A percentile compares a stretch with the other conserved stretches of the same genome.
phyloP scores from a whole-genome alignment of 2,888 invertebrate genomes.

The Muscina levida region DNA sequence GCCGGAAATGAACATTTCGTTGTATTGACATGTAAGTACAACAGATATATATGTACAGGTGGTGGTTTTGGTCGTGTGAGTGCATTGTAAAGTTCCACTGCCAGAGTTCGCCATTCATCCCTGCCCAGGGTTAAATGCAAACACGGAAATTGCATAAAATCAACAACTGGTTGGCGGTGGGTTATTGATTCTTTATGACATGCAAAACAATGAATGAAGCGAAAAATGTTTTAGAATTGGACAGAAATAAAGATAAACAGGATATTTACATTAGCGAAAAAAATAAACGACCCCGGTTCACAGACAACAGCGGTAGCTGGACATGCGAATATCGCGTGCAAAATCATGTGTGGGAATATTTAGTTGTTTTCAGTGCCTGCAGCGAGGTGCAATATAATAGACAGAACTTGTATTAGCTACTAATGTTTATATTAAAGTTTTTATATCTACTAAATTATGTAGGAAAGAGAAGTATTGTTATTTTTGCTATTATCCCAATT shows the following conservation, averaged over 20 bases:
- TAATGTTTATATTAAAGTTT: no score
- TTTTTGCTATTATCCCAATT: no score
- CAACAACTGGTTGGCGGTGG: constrained; percentile 55
- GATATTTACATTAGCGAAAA: constrained; percentile 24
- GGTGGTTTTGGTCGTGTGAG: not conserved
- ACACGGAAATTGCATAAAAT: constrained; percentile 60
- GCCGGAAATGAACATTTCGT: constrained; percentile 79
- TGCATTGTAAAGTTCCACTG: not conserved
- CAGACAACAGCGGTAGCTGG: no score
- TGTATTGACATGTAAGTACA: constrained; percentile 78
- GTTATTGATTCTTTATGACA: constrained; percentile 60
- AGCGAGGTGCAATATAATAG: no score
- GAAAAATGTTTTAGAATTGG: not conserved
- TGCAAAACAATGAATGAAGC: constrained; percentile 43
- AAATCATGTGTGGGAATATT: no score
- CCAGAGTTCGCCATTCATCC: not conserved
- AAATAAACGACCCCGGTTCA: no score
- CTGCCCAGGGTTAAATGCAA: constrained; percentile 27
- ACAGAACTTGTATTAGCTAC: no score
- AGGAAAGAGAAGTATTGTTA: no score
- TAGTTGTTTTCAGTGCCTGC: no score
- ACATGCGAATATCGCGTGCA: constrained; percentile 18
- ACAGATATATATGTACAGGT: no score
- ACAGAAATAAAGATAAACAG: constrained; percentile 27
- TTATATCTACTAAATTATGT: no score